Evolutionary conservation across 2,797 vertebrate genomes (phyloP).

Genomic region (Fundulus diaphanus): DNA sequence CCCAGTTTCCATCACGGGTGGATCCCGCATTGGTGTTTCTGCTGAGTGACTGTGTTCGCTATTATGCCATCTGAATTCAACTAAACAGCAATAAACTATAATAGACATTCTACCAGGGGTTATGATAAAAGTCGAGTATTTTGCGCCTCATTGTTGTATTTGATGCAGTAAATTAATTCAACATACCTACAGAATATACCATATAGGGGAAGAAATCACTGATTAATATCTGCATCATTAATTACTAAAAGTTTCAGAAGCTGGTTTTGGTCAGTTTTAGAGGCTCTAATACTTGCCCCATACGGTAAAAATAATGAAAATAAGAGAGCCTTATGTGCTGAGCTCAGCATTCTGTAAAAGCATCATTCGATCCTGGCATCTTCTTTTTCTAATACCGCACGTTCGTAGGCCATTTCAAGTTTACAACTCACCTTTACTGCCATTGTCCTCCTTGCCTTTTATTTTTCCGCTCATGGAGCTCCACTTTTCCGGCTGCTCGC

Average conservation of each 20-base stretch:
- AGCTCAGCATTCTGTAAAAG: conserved; percentile 33
- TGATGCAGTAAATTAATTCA: neutral
- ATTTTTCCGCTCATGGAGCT: conserved; percentile 95
- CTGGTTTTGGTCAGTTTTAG: neutral
- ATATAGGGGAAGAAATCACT: neutral
- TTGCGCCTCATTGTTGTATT: too few relatives aligned
- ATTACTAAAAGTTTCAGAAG: neutral
- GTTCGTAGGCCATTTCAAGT: neutral
- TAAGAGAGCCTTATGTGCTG: conserved; percentile 27
- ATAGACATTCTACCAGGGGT: neutral
- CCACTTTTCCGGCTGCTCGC: conserved; percentile 16
- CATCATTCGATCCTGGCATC: neutral
- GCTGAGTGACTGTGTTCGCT: conserved; percentile 25
- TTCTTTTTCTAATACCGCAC: neutral
- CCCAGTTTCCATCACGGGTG: conserved; percentile 73
- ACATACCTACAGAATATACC: neutral
- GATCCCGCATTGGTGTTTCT: conserved; percentile 31
- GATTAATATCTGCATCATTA: neutral
- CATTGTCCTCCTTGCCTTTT: conserved; percentile 91
- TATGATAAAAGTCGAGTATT: neutral
- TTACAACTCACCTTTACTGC: conserved; percentile 86
- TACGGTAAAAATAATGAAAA: conserved; percentile 8
- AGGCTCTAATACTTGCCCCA: neutral
- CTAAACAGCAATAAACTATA: neutral
- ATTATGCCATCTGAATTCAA: neutral